Conservation (phyloP, 1,140 invertebrate species). For the Caenorhabditis latens region DNA sequence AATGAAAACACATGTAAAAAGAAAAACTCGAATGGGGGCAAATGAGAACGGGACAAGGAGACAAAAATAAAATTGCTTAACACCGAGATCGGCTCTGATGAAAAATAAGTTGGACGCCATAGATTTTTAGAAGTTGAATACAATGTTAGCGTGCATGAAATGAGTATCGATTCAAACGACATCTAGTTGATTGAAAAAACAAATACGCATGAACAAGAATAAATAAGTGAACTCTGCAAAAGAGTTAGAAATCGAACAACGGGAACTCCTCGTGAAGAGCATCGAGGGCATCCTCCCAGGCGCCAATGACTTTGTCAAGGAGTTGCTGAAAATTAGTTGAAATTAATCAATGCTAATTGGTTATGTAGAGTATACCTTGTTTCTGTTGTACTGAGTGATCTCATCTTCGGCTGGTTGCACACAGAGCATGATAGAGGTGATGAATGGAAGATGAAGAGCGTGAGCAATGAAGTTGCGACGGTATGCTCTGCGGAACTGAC, state of each 20-base stretch:
- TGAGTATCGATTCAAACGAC: slow-evolving; percentile 13
- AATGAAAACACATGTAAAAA: too few relatives aligned
- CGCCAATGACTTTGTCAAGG: slow-evolving; percentile 9
- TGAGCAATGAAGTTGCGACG: slow-evolving; percentile 28
- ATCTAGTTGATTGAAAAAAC: not conserved
- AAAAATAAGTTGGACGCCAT: slow-evolving; percentile 24
- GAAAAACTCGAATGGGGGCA: too few relatives aligned
- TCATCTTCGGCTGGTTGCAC: slow-evolving; percentile 23
- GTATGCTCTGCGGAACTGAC: slow-evolving; percentile 1
- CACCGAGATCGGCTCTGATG: slow-evolving; percentile 20
- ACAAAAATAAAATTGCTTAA: not conserved
- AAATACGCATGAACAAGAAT: not conserved
- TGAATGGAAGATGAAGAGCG: slow-evolving; percentile 38
- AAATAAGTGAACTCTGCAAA: not conserved
- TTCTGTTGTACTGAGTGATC: not conserved
- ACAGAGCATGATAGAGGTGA: slow-evolving; percentile 22
- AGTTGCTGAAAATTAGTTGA: not conserved
- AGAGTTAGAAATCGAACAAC: not conserved
- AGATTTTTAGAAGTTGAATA: not conserved
- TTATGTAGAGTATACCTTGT: not conserved
- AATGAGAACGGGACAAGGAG: not conserved
- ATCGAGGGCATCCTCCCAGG: slow-evolving; percentile 22
- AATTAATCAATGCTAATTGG: not conserved
- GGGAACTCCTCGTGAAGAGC: slow-evolving; percentile 20
- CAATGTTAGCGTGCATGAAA: slow-evolving; percentile 29